These are phyloP conservation scores for Capromys pilorides DNA, from an alignment of 2,797 vertebrate species.

Conservation along the genomic window DNA sequence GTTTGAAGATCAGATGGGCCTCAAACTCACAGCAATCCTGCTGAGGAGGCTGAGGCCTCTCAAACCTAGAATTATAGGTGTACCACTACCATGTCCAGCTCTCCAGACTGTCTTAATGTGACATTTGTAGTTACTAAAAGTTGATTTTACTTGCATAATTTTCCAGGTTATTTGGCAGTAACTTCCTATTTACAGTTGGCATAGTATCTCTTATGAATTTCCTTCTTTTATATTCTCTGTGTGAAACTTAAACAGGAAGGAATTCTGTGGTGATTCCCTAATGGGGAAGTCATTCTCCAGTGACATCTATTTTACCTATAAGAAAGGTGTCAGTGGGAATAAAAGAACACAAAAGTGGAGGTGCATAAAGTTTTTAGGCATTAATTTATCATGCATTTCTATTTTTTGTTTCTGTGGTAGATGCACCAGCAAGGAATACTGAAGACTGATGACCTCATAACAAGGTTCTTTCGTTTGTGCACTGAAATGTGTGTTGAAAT, in stretches of 20 bases:
- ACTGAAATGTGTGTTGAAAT: constrained; percentile 99
- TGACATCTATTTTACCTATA: not conserved
- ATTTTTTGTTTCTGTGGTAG: constrained; percentile 82
- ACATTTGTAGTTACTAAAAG: not conserved
- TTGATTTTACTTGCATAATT: constrained; percentile 53
- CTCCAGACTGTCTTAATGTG: not conserved
- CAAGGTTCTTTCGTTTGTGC: constrained; percentile 98
- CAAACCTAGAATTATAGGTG: not conserved
- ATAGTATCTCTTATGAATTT: not conserved
- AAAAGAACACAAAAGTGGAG: constrained; percentile 41
- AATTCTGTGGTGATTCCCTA: constrained; percentile 50
- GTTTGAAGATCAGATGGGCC: not conserved
- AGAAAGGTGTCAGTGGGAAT: constrained; percentile 52
- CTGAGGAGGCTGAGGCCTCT: not conserved
- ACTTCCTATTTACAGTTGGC: not conserved
- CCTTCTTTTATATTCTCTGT: not conserved
- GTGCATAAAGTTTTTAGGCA: constrained; percentile 8
- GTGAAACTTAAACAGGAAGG: constrained; percentile 44
- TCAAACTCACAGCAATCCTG: not conserved
- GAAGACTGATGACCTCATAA: constrained; percentile 99
- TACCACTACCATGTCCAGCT: not conserved
- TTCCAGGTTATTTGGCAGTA: constrained; percentile 36
- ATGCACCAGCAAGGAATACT: constrained; percentile 99
- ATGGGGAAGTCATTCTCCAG: constrained; percentile 15
- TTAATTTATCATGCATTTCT: constrained; percentile 19